These are phyloP conservation scores for Bovichtus variegatus DNA, from an alignment of 2,797 vertebrate genomes.

Conservation along the genomic window DNA sequence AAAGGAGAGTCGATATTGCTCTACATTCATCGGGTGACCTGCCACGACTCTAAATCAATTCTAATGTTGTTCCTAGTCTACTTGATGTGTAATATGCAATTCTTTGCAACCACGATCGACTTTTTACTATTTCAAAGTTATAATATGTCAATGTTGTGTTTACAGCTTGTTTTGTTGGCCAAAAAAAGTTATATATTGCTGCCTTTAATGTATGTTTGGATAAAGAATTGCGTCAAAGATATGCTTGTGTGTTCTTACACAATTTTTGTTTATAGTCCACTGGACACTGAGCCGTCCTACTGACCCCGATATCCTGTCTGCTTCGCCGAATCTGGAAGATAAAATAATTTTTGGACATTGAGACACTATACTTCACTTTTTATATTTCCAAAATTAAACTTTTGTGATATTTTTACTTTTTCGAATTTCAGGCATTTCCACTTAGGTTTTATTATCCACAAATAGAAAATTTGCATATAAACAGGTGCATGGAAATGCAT, in stretches of 20 bases:
- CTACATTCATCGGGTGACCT: not conserved
- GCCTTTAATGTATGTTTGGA: slow-evolving; percentile 7
- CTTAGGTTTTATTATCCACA: not conserved
- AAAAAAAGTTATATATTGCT: not conserved
- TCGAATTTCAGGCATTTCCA: not conserved
- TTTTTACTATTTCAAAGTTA: not conserved
- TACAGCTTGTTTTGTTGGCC: not conserved
- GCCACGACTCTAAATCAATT: not conserved
- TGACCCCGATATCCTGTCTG: slow-evolving; percentile 6
- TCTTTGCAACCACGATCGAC: not conserved
- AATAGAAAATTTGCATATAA: not conserved
- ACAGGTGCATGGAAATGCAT: not conserved
- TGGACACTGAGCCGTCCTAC: not conserved
- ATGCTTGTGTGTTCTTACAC: not conserved
- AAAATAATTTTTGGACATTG: slow-evolving; percentile 4
- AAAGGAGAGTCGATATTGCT: not conserved
- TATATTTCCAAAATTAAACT: too few species aligned
- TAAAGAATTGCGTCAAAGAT: not conserved
- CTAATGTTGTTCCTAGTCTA: not conserved
- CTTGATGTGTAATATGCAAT: not conserved
- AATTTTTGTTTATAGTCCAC: not conserved
- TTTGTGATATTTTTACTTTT: too few species aligned
- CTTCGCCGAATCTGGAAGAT: not conserved
- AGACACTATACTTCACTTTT: not conserved
- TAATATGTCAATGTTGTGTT: not conserved